These are phyloP conservation scores for Talpa occidentalis DNA, from an alignment of 2,113 vertebrate genomes.

Conservation along the genomic window DNA sequence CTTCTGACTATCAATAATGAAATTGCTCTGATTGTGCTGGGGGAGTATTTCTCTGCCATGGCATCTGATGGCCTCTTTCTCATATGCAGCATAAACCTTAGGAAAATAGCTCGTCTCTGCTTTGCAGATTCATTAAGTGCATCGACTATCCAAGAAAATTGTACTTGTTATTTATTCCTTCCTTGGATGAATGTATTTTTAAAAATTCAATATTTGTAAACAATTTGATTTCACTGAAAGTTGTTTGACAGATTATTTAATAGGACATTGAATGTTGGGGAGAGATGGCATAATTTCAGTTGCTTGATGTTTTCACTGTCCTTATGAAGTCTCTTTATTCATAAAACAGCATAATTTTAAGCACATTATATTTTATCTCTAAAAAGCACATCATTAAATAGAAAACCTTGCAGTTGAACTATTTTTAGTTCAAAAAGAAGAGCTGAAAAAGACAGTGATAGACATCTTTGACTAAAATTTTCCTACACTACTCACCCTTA, in stretches of 20 bases:
- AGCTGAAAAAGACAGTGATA: not conserved
- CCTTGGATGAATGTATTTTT: conserved; percentile 67
- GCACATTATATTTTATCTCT: conserved; percentile 34
- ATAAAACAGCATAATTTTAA: conserved; percentile 15
- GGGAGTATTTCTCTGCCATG: conserved; percentile 57
- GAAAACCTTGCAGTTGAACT: not conserved
- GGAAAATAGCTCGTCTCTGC: conserved; percentile 66
- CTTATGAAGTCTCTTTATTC: conserved; percentile 48
- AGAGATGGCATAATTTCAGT: conserved; percentile 60
- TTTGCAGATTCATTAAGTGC: conserved; percentile 74
- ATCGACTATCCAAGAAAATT: conserved; percentile 70
- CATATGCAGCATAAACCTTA: conserved; percentile 57
- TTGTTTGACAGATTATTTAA: conserved; percentile 70
- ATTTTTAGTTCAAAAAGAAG: conserved; percentile 43
- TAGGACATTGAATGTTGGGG: conserved; percentile 56
- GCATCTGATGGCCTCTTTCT: conserved; percentile 64
- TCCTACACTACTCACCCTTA: not conserved
- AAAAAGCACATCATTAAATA: conserved; percentile 27
- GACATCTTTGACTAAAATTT: conserved; percentile 18
- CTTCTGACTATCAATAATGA: conserved; percentile 71
- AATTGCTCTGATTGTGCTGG: conserved; percentile 65
- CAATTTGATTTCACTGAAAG: conserved; percentile 66
- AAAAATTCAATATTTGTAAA: conserved; percentile 75
- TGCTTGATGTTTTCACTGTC: conserved; percentile 49
- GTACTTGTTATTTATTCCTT: conserved; percentile 73